Evolutionary conservation across 2,797 vertebrate species (phyloP).

Genomic region (Phalanger gymnotis): DNA sequence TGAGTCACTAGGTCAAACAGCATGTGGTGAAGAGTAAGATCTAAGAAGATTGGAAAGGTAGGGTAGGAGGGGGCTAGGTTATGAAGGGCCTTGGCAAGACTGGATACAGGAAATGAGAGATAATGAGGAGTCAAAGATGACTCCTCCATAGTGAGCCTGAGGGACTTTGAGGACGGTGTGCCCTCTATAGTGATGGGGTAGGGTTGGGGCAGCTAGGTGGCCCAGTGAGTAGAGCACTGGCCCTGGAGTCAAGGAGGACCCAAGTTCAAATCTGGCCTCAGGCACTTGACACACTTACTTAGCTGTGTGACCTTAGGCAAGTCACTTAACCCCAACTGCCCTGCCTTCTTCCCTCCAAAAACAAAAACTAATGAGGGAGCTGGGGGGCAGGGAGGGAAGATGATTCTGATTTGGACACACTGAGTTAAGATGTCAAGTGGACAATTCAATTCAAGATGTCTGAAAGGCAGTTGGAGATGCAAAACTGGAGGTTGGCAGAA

Average conservation of each 20-base stretch:
- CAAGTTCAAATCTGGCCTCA: too few relatives aligned
- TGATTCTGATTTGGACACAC: neutral
- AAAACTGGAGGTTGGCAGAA: neutral
- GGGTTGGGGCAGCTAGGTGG: too few relatives aligned
- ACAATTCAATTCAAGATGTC: neutral
- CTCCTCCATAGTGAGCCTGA: neutral
- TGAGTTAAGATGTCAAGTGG: neutral
- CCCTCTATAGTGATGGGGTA: neutral
- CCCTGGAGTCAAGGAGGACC: too few relatives aligned
- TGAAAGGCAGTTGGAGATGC: neutral
- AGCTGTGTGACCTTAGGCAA: too few relatives aligned
- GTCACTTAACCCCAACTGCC: too few relatives aligned
- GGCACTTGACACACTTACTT: too few relatives aligned
- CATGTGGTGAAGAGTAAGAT: neutral
- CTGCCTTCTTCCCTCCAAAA: too few relatives aligned
- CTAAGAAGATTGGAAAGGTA: neutral
- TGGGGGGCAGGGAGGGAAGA: neutral
- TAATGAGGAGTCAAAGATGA: neutral
- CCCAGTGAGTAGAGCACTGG: too few relatives aligned
- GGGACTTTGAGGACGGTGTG: neutral
- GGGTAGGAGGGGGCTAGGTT: neutral
- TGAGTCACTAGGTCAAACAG: neutral
- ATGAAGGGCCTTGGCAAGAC: neutral
- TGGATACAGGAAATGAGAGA: neutral
- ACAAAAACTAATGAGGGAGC: too few relatives aligned